phyloP scores from a whole-genome alignment of 1,140 invertebrate genomes.

The Meloidogyne floridensis region DNA sequence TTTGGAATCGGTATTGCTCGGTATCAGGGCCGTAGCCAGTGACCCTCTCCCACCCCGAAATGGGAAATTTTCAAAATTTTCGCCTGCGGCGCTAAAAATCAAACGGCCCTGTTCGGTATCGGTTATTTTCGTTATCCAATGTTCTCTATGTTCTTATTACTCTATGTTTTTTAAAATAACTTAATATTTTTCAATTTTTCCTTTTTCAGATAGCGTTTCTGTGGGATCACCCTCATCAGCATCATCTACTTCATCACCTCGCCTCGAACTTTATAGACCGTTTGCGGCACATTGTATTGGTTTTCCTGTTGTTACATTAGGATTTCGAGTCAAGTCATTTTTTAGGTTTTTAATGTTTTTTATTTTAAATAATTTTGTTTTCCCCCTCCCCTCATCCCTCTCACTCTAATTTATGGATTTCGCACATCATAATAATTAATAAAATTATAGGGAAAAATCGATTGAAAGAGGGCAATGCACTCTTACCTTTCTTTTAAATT shows the following conservation, averaged over 20 bases:
- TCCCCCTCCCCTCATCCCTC: no score
- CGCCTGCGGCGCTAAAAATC: no score
- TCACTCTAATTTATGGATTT: no score
- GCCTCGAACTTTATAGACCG: constrained; percentile 90
- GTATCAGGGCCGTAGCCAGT: no score
- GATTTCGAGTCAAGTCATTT: constrained; percentile 73
- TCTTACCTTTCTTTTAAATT: background rate
- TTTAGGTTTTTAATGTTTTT: constrained; percentile 31
- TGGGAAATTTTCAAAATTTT: no score
- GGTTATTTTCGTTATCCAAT: no score
- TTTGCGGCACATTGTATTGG: constrained; percentile 98
- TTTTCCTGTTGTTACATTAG: constrained; percentile 93
- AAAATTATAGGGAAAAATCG: background rate
- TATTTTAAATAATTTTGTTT: no score
- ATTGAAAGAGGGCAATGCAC: background rate
- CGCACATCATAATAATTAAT: background rate
- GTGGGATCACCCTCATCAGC: constrained; percentile 79
- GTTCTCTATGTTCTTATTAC: background rate
- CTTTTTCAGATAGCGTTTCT: constrained; percentile 73
- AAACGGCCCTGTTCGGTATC: no score
- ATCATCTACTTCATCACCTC: constrained; percentile 82
- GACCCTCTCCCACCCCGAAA: no score
- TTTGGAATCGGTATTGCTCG: no score
- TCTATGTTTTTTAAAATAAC: background rate
- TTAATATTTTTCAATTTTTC: constrained; percentile 15